These are phyloP conservation scores for Alitta virens DNA, from an alignment of 2,888 invertebrate genomes.

Conservation along the genomic window DNA sequence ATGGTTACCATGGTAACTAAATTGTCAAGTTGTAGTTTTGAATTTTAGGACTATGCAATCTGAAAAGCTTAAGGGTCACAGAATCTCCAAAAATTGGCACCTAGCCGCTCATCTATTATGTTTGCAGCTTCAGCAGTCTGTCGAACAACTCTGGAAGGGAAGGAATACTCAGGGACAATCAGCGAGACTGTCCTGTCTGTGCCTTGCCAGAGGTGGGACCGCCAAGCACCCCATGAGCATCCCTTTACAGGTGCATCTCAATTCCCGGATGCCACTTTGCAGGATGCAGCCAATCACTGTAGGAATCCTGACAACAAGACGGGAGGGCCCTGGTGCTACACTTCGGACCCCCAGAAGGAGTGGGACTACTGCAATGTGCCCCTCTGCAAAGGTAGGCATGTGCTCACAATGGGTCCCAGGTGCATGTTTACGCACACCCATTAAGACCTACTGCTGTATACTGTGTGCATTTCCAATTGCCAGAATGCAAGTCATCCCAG, in stretches of 20 bases:
- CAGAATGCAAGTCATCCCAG: constrained; percentile 3
- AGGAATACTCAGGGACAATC: not conserved
- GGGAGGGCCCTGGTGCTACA: constrained; percentile 19
- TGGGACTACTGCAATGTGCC: constrained; percentile 9
- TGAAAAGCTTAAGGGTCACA: too few relatives aligned
- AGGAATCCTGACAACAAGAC: constrained; percentile 10
- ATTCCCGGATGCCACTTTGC: constrained; percentile 4
- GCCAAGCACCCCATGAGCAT: constrained; percentile 7
- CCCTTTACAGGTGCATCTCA: not conserved
- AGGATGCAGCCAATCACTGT: constrained; percentile 12
- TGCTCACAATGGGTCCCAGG: too few relatives aligned
- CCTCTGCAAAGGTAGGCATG: constrained; percentile 11
- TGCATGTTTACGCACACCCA: too few relatives aligned
- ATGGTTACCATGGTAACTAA: too few relatives aligned
- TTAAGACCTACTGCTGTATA: too few relatives aligned
- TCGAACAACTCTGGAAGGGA: not conserved
- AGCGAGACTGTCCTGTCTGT: not conserved
- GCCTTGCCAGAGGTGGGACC: constrained; percentile 11
- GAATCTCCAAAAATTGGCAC: too few relatives aligned
- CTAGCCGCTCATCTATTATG: too few relatives aligned
- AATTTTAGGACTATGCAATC: too few relatives aligned
- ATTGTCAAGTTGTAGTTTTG: too few relatives aligned
- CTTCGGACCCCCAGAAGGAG: not conserved
- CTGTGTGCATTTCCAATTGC: not conserved
- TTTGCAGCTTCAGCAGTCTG: constrained; percentile 1